Conservation (phyloP, 2,797 vertebrate genomes). For the Coregonus ussuriensis region DNA sequence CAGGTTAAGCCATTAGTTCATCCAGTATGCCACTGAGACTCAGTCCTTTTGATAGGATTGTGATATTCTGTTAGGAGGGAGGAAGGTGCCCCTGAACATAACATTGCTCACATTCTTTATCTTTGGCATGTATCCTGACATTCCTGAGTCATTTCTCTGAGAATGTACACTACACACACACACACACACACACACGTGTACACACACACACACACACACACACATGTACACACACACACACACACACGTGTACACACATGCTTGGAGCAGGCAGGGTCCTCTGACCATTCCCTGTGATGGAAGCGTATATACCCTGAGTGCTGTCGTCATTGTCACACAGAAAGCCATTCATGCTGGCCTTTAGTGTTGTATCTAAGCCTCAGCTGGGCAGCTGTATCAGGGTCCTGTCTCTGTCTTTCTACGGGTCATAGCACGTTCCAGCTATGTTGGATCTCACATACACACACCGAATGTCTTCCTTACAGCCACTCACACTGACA, state of each 20-base stretch:
- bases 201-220: constrained; percentile 10
- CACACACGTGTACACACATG: constrained; percentile 4
- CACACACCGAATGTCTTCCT: too few species aligned
- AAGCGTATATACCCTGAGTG: constrained; percentile 27
- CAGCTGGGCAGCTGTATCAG: constrained; percentile 51
- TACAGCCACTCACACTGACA: too few species aligned
- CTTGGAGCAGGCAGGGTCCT: constrained; percentile 33
- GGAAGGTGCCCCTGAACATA: constrained; percentile 27
- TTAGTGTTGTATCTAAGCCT: constrained; percentile 58
- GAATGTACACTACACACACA: constrained; percentile 33
- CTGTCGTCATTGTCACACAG: constrained; percentile 72
- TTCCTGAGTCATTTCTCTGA: constrained; percentile 74
- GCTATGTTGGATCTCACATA: too few species aligned
- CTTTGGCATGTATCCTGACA: constrained; percentile 74
- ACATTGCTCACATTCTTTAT: constrained; percentile 71
- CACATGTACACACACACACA: not conserved
- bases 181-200: constrained; percentile 11
- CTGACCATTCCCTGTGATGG: constrained; percentile 28
- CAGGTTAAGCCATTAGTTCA: too few species aligned
- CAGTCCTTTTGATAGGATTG: too few species aligned
- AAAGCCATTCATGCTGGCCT: constrained; percentile 71
- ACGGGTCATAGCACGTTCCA: constrained; percentile 65
- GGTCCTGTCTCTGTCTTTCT: not conserved
- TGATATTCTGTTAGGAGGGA: constrained; percentile 28
- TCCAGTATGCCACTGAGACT: too few species aligned